Percentiles rank a stretch among this genome's conserved stretches.
Evolutionary conservation across 2,797 vertebrate genomes (phyloP).

Genomic region (Protonibea diacanthus): DNA sequence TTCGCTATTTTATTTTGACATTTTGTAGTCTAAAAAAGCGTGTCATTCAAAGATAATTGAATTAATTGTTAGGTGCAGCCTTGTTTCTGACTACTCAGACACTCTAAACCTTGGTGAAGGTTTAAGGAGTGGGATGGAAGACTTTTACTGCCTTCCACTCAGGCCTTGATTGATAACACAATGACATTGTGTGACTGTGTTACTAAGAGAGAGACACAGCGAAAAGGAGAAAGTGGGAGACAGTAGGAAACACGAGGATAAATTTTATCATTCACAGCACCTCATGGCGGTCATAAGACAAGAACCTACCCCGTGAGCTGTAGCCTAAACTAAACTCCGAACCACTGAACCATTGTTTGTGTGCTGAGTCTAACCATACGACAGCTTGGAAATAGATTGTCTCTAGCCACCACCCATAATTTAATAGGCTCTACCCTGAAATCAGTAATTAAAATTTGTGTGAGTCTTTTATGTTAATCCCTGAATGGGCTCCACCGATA

Average conservation of each 20-base stretch:
- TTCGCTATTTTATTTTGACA: neutral
- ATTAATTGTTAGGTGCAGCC: neutral
- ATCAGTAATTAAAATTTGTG: constrained; percentile 79
- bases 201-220: neutral
- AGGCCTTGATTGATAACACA: neutral
- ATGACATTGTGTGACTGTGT: neutral
- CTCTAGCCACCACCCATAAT: constrained; percentile 53
- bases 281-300: constrained; percentile 22
- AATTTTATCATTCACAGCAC: constrained; percentile 21
- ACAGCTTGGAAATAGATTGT: constrained; percentile 50
- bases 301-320: constrained; percentile 9
- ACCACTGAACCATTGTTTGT: constrained; percentile 32
- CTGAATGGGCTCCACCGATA: constrained; percentile 76
- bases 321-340: constrained; percentile 31
- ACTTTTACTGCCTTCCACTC: neutral
- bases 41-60: neutral
- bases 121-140: neutral
- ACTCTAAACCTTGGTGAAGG: neutral
- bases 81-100: neutral
- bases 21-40: neutral
- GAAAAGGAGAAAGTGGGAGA: neutral
- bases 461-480: constrained; percentile 73
- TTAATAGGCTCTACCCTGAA: constrained; percentile 64
- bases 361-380: constrained; percentile 32
- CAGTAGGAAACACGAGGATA: neutral